Conservation (phyloP, 1,140 invertebrate species). For the Limonius californicus region DNA sequence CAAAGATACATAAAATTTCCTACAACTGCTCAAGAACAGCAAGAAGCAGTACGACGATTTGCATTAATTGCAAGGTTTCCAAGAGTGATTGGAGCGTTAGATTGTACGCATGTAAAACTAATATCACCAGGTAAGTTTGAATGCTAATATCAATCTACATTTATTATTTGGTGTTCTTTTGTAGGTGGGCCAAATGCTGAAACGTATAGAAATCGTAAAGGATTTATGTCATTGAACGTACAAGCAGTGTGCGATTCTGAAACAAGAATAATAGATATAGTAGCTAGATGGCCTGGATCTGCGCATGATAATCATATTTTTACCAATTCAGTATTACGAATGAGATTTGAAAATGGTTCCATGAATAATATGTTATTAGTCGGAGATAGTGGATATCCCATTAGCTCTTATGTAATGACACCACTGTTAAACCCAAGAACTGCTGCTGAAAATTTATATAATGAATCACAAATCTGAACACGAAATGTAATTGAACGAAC, state of each 20-base stretch:
- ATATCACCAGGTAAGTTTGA: conserved; percentile 15
- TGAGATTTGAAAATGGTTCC: conserved; percentile 9
- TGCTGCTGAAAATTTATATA: conserved; percentile 22
- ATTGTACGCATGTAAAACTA: conserved; percentile 17
- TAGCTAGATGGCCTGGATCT: conserved; percentile 41
- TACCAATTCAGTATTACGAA: background rate
- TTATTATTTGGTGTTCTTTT: background rate
- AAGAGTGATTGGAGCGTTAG: background rate
- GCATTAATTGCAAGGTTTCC: conserved; percentile 4
- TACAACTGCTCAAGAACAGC: background rate
- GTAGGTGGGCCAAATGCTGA: conserved; percentile 29
- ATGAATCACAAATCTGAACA: conserved; percentile 41
- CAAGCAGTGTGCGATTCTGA: conserved; percentile 38
- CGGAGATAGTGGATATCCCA: conserved; percentile 19
- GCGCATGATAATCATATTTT: conserved; percentile 4
- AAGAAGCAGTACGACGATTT: background rate
- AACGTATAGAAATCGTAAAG: conserved; percentile 42
- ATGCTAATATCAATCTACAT: too few species aligned
- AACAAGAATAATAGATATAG: conserved; percentile 35
- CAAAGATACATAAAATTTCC: background rate
- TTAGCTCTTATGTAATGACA: conserved; percentile 17
- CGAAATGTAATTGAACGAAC: conserved; percentile 44
- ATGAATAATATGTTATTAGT: conserved; percentile 7
- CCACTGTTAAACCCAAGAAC: conserved; percentile 15
- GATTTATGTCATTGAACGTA: conserved; percentile 43